Conservation (phyloP, 2,113 vertebrate species). For the Trogon melanurus region DNA sequence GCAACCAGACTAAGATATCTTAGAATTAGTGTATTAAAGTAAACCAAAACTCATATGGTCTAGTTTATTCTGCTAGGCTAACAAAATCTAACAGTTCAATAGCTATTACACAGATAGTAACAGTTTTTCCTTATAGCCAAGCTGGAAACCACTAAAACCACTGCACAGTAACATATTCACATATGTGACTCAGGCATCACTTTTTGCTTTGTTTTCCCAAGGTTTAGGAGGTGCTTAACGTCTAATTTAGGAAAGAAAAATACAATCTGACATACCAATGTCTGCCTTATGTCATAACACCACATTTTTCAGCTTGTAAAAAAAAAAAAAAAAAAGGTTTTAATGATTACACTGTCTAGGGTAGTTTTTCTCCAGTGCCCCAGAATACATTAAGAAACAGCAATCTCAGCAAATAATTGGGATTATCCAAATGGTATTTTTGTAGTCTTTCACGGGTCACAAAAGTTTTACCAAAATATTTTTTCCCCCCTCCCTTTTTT, state of each 20-base stretch:
- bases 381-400: not conserved
- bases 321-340: not conserved
- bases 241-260: slow-evolving; percentile 57
- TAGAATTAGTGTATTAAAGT: not conserved
- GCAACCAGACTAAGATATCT: not conserved
- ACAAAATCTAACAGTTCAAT: not conserved
- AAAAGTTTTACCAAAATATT: not conserved
- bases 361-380: not conserved
- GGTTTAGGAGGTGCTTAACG: not conserved
- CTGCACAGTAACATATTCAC: not conserved
- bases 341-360: not conserved
- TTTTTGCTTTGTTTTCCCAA: not conserved
- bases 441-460: not conserved
- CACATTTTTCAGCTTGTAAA: not conserved
- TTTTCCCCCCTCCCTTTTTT: not conserved
- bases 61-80: not conserved
- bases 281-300: slow-evolving; percentile 30
- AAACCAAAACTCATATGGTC: not conserved
- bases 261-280: slow-evolving; percentile 19
- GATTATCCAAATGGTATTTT: not conserved
- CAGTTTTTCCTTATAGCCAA: not conserved
- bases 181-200: not conserved
- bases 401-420: not conserved
- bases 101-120: not conserved
- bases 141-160: slow-evolving; percentile 31